A percentile compares a stretch with the other conserved stretches of the same genome.
These are phyloP conservation scores for Nomia melanderi DNA, from an alignment of 1,140 invertebrate species.

Conservation along the genomic window DNA sequence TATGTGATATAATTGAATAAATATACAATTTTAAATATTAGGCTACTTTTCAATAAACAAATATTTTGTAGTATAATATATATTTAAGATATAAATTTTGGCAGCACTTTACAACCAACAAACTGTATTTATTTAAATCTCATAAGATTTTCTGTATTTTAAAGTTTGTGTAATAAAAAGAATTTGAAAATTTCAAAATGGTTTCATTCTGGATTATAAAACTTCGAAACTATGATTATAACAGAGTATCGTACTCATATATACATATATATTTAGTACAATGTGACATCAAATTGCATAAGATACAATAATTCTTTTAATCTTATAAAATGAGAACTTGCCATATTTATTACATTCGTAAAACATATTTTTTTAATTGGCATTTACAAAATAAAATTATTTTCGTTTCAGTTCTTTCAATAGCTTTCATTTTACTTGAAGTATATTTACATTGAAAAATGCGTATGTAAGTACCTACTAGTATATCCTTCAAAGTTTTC, in stretches of 20 bases:
- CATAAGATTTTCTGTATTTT: constrained; percentile 24
- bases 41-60: constrained; percentile 20
- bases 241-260: not conserved
- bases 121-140: constrained; percentile 17
- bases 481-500: not conserved
- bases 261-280: not conserved
- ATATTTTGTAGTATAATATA: constrained; percentile 33
- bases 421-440: not conserved
- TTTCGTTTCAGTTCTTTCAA: not conserved
- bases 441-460: not conserved
- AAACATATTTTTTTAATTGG: not conserved
- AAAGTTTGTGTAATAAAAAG: constrained; percentile 40
- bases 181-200: not conserved
- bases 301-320: too few relatives aligned
- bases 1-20: constrained; percentile 27
- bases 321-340: too few relatives aligned
- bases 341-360: too few relatives aligned
- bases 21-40: constrained; percentile 10
- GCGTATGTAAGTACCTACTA: not conserved
- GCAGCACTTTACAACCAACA: constrained; percentile 8
- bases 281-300: too few relatives aligned
- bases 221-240: not conserved
- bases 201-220: not conserved
- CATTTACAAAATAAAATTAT: not conserved
- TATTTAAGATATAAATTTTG: constrained; percentile 25